Evolutionary conservation across 2,888 invertebrate genomes (phyloP).

Genomic region (Ctena decussata): DNA sequence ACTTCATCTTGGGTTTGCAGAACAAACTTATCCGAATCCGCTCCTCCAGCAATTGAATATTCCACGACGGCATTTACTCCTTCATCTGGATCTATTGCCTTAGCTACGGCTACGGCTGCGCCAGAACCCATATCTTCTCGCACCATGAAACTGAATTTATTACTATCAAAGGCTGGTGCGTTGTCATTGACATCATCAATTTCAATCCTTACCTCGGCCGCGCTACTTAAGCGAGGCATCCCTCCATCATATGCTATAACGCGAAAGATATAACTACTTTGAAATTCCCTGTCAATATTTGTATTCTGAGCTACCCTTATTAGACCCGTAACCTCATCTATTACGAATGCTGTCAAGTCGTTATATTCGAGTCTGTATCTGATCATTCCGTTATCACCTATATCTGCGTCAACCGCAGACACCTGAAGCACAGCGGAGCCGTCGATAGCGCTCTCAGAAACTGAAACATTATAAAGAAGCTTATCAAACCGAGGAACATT

Average conservation of each 20-base stretch:
- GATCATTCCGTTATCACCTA: constrained; percentile 94
- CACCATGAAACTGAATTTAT: constrained; percentile 95
- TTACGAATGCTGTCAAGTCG: constrained; percentile 96
- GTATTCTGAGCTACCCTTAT: constrained; percentile 95
- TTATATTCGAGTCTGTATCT: constrained; percentile 87
- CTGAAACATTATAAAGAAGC: too few species aligned
- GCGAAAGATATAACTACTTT: constrained; percentile 93
- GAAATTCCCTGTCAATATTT: constrained; percentile 96
- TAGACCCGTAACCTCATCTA: constrained; percentile 97
- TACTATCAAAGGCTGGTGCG: constrained; percentile 95
- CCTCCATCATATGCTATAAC: constrained; percentile 97
- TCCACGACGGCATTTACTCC: constrained; percentile 97
- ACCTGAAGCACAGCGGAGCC: constrained; percentile 97
- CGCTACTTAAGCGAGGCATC: constrained; percentile 89
- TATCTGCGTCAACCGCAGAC: constrained; percentile 96
- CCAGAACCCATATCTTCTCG: constrained; percentile 99
- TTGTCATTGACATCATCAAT: constrained; percentile 99
- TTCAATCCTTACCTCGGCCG: constrained; percentile 94
- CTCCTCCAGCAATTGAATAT: constrained; percentile 96
- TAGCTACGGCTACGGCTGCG: constrained; percentile 95
- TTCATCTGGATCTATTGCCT: constrained; percentile 97
- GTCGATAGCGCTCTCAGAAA: too few species aligned
- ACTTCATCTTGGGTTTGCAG: constrained; percentile 90
- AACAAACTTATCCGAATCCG: constrained; percentile 94
- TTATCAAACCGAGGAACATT: too few species aligned